Conservation (phyloP, 1,140 invertebrate genomes). For the Pseudobourletiella spinata region DNA sequence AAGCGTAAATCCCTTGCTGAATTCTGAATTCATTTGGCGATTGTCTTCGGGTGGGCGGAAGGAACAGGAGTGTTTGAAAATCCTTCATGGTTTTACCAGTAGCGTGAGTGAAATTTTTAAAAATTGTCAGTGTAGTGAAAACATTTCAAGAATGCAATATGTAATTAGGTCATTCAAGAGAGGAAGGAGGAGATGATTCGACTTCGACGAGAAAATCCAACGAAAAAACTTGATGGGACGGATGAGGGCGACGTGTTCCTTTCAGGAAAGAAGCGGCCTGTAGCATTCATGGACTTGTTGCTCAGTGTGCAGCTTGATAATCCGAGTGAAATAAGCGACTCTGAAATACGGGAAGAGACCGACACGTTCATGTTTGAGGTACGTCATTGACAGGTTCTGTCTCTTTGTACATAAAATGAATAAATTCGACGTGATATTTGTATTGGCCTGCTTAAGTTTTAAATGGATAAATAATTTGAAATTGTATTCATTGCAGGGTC, state of each 20-base stretch:
- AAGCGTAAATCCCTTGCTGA: conserved; percentile 71
- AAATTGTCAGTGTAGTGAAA: neutral
- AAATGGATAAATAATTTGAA: no score
- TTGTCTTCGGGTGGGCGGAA: conserved; percentile 62
- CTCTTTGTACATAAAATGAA: neutral
- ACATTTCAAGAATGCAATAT: no score
- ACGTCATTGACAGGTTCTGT: neutral
- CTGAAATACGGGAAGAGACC: conserved; percentile 46
- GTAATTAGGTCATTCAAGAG: conserved; percentile 52
- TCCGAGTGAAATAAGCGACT: conserved; percentile 41
- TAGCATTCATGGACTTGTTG: conserved; percentile 53
- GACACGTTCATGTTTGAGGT: conserved; percentile 48
- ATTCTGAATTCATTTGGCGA: conserved; percentile 70
- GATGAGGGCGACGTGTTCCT: neutral
- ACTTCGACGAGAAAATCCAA: neutral
- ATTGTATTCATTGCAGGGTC: conserved; percentile 9
- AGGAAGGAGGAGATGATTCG: conserved; percentile 41
- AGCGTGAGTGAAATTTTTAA: conserved; percentile 43
- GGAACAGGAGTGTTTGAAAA: conserved; percentile 61
- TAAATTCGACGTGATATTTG: no score
- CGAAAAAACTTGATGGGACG: neutral
- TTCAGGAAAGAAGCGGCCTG: conserved; percentile 43
- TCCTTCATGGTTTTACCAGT: conserved; percentile 78
- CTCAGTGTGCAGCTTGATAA: conserved; percentile 41
- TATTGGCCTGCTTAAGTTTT: no score